phyloP scores from a whole-genome alignment of 2,797 vertebrate genomes.

The Tiaroga cobitis region DNA sequence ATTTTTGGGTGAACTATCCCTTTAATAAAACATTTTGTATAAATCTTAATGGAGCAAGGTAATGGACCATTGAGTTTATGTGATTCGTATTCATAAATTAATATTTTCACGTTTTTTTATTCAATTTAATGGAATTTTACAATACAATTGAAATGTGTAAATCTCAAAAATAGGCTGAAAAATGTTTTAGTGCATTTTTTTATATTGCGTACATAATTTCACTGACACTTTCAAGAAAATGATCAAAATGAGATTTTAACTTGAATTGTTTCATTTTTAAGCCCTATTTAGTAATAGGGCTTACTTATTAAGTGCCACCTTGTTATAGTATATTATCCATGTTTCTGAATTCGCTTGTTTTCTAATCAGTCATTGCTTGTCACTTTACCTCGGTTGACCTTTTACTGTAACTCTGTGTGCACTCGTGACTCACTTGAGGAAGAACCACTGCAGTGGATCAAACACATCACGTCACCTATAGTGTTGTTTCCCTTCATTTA shows the following conservation, averaged over 20 bases:
- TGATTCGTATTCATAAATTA: not conserved
- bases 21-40: no score
- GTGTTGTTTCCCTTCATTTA: conserved; percentile 30
- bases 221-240: not conserved
- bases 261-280: not conserved
- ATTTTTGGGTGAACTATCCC: no score
- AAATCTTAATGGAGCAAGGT: not conserved
- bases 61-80: not conserved
- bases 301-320: not conserved
- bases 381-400: conserved; percentile 19
- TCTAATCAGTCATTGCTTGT: not conserved
- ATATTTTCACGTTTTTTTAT: no score
- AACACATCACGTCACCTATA: conserved; percentile 15
- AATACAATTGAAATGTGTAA: no score
- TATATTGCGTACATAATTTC: not conserved
- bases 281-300: not conserved
- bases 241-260: not conserved
- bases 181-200: no score
- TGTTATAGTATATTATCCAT: not conserved
- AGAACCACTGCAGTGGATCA: conserved; percentile 23
- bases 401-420: not conserved
- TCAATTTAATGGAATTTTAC: not conserved
- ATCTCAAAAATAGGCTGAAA: no score
- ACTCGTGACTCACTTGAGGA: conserved; percentile 12
- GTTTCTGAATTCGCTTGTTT: not conserved